Percentiles rank a stretch among this genome's conserved stretches.
Conservation (phyloP, 2,797 vertebrate genomes). For the Clarias fuscus region DNA sequence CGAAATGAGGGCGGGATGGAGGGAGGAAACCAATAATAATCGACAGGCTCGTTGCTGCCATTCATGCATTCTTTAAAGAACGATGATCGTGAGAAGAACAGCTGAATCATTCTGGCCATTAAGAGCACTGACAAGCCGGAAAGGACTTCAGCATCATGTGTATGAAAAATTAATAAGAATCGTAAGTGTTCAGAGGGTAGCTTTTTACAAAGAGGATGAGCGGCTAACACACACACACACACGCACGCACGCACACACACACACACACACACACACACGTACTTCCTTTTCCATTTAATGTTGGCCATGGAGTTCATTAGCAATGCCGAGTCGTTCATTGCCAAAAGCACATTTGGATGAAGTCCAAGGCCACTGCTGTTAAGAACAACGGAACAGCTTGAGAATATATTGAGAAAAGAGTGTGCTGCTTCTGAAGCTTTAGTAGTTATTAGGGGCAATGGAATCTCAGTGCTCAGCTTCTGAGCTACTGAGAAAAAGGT, state of each 20-base stretch:
- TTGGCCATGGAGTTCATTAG: slow-evolving; percentile 62
- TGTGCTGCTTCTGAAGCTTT: slow-evolving; percentile 16
- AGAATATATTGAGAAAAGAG: slow-evolving; percentile 26
- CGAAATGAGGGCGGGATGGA: slow-evolving; percentile 61
- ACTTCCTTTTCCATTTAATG: slow-evolving; percentile 46
- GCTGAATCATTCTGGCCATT: slow-evolving; percentile 64
- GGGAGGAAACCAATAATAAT: slow-evolving; percentile 68
- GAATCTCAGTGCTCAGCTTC: slow-evolving; percentile 8
- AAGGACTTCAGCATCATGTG: slow-evolving; percentile 66
- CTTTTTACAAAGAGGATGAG: slow-evolving; percentile 43
- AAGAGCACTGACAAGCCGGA: slow-evolving; percentile 60
- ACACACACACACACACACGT: background rate
- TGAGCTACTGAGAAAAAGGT: background rate
- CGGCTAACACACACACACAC: slow-evolving; percentile 5
- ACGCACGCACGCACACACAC: background rate
- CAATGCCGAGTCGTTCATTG: slow-evolving; percentile 53
- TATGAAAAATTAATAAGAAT: slow-evolving; percentile 77
- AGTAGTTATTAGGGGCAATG: slow-evolving; percentile 26
- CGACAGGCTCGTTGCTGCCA: slow-evolving; percentile 67
- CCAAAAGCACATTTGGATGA: slow-evolving; percentile 64
- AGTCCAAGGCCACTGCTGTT: slow-evolving; percentile 60
- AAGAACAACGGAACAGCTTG: slow-evolving; percentile 39
- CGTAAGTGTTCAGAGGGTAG: slow-evolving; percentile 61
- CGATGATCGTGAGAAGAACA: slow-evolving; percentile 66
- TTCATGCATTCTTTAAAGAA: slow-evolving; percentile 71